A percentile compares a stretch with the other conserved stretches of the same genome.
These are phyloP conservation scores for Halichondria panicea DNA, from an alignment of 37 sponge, comb jelly and placozoan genomes.

Conservation along the genomic window DNA sequence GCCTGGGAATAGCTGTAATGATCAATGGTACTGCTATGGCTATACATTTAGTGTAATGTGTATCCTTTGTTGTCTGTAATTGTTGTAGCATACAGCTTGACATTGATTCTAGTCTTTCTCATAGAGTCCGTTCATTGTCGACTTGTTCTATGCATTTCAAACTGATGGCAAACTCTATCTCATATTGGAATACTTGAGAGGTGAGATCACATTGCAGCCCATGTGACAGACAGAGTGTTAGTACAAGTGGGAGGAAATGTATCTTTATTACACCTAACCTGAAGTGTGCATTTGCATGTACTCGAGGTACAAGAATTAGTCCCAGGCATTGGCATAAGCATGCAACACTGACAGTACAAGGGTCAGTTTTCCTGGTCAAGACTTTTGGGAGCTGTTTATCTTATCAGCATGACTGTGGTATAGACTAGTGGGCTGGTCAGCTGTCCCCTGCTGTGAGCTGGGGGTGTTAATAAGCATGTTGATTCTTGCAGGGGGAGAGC, in stretches of 20 bases:
- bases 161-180: slow-evolving; percentile 96
- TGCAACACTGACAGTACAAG: too few species aligned
- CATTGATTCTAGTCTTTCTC: background rate
- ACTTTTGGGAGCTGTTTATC: too few species aligned
- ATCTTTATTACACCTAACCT: too few species aligned
- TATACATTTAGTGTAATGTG: background rate
- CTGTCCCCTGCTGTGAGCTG: background rate
- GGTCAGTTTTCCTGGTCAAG: too few species aligned
- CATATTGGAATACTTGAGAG: slow-evolving; percentile 94
- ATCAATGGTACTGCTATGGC: background rate
- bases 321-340: too few species aligned
- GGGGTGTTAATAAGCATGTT: too few species aligned
- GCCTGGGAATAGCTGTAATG: background rate
- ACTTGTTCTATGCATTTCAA: slow-evolving; percentile 93
- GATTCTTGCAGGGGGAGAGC: slow-evolving; percentile 82
- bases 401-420: too few species aligned
- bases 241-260: too few species aligned
- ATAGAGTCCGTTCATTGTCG: slow-evolving; percentile 93
- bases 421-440: background rate
- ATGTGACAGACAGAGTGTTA: too few species aligned
- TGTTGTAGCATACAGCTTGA: background rate
- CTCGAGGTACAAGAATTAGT: background rate
- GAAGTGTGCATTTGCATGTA: background rate
- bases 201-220: slow-evolving; percentile 25
- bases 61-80: background rate